phyloP scores from a whole-genome alignment of 2,888 invertebrate species.

The Lepas anatifera region DNA sequence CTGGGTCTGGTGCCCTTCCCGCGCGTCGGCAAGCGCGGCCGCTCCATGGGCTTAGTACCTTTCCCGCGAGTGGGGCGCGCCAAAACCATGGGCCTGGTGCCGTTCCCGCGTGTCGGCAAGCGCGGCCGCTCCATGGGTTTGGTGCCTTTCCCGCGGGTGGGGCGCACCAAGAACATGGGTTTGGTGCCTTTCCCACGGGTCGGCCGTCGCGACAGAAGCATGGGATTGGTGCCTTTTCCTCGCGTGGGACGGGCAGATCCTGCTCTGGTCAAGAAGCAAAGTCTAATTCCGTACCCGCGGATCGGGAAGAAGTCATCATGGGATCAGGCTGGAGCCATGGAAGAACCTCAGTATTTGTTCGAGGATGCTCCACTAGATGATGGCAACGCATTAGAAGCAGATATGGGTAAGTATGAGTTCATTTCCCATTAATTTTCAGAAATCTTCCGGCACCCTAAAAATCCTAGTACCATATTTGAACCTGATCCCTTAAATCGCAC shows the following conservation, averaged over 20 bases:
- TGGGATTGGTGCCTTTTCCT: too few relatives aligned
- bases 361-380: too few relatives aligned
- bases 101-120: neutral
- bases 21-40: neutral
- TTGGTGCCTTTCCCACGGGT: neutral
- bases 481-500: too few relatives aligned
- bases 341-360: too few relatives aligned
- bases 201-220: too few relatives aligned
- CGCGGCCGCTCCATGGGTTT: neutral
- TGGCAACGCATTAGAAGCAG: too few relatives aligned
- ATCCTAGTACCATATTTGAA: too few relatives aligned
- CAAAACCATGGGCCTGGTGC: neutral
- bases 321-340: too few relatives aligned
- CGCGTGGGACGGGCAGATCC: neutral
- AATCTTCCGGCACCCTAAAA: too few relatives aligned
- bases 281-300: neutral
- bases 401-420: too few relatives aligned
- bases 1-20: neutral
- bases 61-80: neutral
- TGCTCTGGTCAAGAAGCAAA: neutral
- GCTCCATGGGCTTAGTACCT: constrained; percentile 7
- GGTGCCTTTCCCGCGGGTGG: neutral
- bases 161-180: neutral
- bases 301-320: neutral
- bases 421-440: too few relatives aligned